Evolutionary conservation across 2,888 invertebrate species (phyloP), one percentile per base, ranked within the genome.

Genomic region (Nectonema munidae): DNA sequence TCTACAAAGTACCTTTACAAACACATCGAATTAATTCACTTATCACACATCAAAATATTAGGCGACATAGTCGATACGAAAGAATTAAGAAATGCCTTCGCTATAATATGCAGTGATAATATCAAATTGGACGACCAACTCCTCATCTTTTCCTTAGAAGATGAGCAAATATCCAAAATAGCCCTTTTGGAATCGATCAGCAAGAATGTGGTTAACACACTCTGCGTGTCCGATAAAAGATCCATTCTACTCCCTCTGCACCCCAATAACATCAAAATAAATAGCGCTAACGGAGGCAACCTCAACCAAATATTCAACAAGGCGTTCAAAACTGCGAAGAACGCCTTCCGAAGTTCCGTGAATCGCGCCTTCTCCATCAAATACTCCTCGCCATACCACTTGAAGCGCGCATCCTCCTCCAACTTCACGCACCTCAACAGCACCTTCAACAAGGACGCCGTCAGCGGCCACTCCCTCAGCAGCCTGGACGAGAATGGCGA

Each of bases 331-430:
- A 25, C 25, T n/a, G n/a, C n/a, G 14, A 16, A 32, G 9, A 32
- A 13, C 33, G 9, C 11, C 15, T 32, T 17, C 33, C 15, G 13
- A 32, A n/a, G 13, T 32, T 32, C 9, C 13, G 76, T 83, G 47
- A 76, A 76, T 38, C 67, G 83, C 46, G 81, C 81, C 45, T 71
- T 83, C 52, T 81, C 79, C 45, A 77, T 83, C 58, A 79, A 76
- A 57, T 76, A 77, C 59, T 81, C 83, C 19, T 81, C 83, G 37
- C 73, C 72, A 45, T 76, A 75, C 25, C 48, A 49, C 32, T 58
- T 83, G 49, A 79, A 79, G 57, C 66, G 81, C 41, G 79, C 81
- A 20, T 72, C 83, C 56, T 81, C 81, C 15, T 74, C 76, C 30
- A 45, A 51, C 39, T 76, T 77, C 65, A 71, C 71, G 42, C 76